These are phyloP conservation scores for Lepeophtheirus nordmannii DNA, from an alignment of 2,888 invertebrate species.

Conservation along the genomic window DNA sequence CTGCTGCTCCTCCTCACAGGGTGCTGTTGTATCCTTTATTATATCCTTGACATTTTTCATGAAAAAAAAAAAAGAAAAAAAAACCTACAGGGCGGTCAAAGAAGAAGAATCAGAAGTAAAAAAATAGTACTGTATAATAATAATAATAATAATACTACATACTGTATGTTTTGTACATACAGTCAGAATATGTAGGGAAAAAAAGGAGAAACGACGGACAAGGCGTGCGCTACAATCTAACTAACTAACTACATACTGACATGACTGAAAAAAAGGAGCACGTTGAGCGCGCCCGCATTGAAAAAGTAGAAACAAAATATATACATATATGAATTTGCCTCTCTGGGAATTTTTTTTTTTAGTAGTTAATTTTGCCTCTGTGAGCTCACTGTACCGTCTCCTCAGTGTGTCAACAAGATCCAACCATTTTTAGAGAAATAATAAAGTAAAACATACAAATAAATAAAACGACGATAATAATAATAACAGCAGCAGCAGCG, in stretches of 20 bases:
- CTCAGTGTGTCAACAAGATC: no score
- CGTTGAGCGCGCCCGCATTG: background rate
- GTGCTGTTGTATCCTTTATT: background rate
- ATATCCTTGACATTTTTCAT: slow-evolving; percentile 4
- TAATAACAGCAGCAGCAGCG: no score
- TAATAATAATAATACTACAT: no score
- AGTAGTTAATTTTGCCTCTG: background rate
- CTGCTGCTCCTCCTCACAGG: background rate
- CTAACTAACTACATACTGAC: no score
- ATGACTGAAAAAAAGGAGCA: background rate
- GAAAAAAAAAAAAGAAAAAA: background rate
- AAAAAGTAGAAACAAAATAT: no score
- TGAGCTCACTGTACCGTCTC: background rate
- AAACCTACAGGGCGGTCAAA: background rate
- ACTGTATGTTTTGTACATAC: no score
- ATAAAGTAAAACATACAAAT: no score
- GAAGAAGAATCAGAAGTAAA: background rate
- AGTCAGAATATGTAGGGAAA: background rate
- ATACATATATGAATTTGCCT: background rate
- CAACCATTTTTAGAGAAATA: no score
- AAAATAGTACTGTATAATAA: background rate
- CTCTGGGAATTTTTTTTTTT: background rate
- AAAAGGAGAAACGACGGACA: background rate
- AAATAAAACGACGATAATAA: no score
- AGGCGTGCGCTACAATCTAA: no score